Base-by-base conservation (phyloP, 53 echinoderm and acorn worm species). In the Glandiceps talaboti region DNA sequence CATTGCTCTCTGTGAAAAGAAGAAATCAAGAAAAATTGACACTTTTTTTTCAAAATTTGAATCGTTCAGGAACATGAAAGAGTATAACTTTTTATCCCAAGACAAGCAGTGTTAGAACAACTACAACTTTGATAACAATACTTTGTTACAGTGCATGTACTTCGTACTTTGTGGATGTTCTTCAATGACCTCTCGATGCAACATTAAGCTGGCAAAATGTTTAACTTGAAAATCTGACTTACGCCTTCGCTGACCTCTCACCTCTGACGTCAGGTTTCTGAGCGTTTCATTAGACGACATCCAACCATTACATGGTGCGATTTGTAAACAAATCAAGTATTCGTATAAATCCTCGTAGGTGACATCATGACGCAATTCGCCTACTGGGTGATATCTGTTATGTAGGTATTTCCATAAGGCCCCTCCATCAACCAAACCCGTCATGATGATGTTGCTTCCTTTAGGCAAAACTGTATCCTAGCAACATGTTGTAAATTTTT, bases 301-400 rank as follows among this genome's bases (percentile, higher is more conserved):
- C 92, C 92, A 92, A 0, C 92, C 92, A 74, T 76, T 89, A 28
- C 92, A 92, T 0, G 92, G 92, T 25, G 92, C 89, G 14, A 89
- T 74, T 27, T 87, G 84, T 26, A 92, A 85, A 76, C 92, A 92
- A 20, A 31, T 80, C 84, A 92, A 76, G 29, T 81, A 88, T 27
- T 89, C 81, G 73, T 92, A 92, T 1, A 92, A 31, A 74, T 89
- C 82, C 73, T 74, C 33, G 82, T 92, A 92, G 0, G 81, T 89
- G 28, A 92, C 77, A 64, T 92, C 85, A 20, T 79, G 74, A 27
- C 80, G 82, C 82, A 73, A 80, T 74, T 92, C 73, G 1, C 91
- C 92, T 0, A 92, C 31, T 1, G 92, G 92, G 78, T 92, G 92
- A 25, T 86, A 76, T 25, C 86, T 81, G 27, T 89, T 33, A 14